A percentile compares a stretch with the other conserved stretches of the same genome.
Evolutionary conservation across 2,888 invertebrate species (phyloP).

Genomic region (Bembecia ichneumoniformis): DNA sequence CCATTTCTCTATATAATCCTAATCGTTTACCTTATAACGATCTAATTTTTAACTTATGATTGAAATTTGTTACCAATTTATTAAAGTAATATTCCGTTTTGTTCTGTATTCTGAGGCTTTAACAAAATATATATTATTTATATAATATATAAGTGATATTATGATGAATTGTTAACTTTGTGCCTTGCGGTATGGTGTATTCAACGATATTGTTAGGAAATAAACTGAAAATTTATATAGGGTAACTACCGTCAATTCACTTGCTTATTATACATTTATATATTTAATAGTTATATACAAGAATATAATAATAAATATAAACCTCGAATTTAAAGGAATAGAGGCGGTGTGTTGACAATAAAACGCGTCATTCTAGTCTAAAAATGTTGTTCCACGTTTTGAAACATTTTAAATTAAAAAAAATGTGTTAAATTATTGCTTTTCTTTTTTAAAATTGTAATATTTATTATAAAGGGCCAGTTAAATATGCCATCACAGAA

Average conservation of each 20-base stretch:
- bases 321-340: conserved; percentile 63
- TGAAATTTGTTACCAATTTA: too few species aligned
- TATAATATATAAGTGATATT: conserved; percentile 32
- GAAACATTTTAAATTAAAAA: not conserved
- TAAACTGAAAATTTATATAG: conserved; percentile 44
- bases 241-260: conserved; percentile 61
- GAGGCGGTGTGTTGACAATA: conserved; percentile 63
- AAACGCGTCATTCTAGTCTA: conserved; percentile 60
- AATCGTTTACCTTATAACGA: too few species aligned
- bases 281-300: conserved; percentile 24
- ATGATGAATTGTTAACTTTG: conserved; percentile 29
- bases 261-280: conserved; percentile 44
- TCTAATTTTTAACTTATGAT: too few species aligned
- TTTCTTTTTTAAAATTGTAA: too few species aligned
- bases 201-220: conserved; percentile 23
- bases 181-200: conserved; percentile 65
- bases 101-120: too few species aligned
- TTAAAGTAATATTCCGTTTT: too few species aligned
- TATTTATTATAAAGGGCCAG: too few species aligned
- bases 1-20: too few species aligned
- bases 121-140: conserved; percentile 4
- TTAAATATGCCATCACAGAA: too few species aligned
- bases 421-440: too few species aligned
- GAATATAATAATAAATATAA: conserved; percentile 13
- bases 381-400: not conserved